These are phyloP conservation scores for Kuschelorhynchus macadamiae DNA, from an alignment of 2,888 invertebrate species.

Conservation along the genomic window DNA sequence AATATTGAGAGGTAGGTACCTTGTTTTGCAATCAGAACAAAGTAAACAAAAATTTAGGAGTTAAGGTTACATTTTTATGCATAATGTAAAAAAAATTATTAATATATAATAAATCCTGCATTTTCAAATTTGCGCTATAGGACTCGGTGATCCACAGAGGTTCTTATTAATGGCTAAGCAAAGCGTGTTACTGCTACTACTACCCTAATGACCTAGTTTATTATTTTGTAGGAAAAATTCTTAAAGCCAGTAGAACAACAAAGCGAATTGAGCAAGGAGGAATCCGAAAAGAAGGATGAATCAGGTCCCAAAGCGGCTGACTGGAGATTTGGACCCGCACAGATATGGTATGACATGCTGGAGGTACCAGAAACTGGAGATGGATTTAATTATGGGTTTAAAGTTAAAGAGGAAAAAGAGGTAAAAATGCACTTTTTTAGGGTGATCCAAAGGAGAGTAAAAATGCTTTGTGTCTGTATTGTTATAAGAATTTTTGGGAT, in stretches of 20 bases:
- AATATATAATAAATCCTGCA: too few relatives aligned
- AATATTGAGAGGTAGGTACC: too few relatives aligned
- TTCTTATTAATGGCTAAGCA: too few relatives aligned
- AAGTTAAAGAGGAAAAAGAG: constrained; percentile 71
- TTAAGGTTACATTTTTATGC: too few relatives aligned
- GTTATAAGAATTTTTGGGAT: too few relatives aligned
- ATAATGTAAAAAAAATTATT: too few relatives aligned
- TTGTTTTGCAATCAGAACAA: too few relatives aligned
- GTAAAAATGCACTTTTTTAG: constrained; percentile 6
- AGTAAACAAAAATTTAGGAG: too few relatives aligned
- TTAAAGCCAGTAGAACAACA: constrained; percentile 72
- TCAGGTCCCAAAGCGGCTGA: constrained; percentile 86
- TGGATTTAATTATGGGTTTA: constrained; percentile 97
- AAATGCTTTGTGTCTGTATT: background rate
- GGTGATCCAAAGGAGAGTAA: background rate
- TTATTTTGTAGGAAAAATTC: constrained; percentile 71
- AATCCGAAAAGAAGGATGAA: constrained; percentile 72
- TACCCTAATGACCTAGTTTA: too few relatives aligned
- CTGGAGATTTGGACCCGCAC: constrained; percentile 98
- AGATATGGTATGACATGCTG: constrained; percentile 98
- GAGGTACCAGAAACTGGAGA: constrained; percentile 95
- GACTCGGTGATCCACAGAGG: too few relatives aligned
- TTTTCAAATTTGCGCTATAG: too few relatives aligned
- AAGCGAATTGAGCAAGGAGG: constrained; percentile 71
- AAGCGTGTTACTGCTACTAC: too few relatives aligned